phyloP scores from a whole-genome alignment of 2,797 vertebrate species.

The Odontamblyopus rebecca region DNA sequence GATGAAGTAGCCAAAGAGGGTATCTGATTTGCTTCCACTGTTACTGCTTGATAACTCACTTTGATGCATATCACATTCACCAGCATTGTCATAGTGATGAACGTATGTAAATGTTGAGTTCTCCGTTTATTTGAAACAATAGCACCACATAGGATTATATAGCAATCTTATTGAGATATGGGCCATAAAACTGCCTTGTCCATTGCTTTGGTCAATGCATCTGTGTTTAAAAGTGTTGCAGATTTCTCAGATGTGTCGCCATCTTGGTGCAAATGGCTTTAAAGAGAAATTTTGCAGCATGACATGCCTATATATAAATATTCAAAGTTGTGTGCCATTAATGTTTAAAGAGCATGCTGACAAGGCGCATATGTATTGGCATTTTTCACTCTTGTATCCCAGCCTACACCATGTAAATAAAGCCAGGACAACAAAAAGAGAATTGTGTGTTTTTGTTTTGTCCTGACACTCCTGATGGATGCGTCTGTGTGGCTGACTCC shows the following conservation, averaged over 20 bases:
- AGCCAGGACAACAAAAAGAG: constrained; percentile 52
- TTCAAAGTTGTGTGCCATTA: constrained; percentile 47
- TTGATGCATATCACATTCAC: constrained; percentile 30
- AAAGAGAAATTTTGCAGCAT: constrained; percentile 39
- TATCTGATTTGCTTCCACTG: constrained; percentile 12
- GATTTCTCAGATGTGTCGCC: constrained; percentile 13
- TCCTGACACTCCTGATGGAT: constrained; percentile 66
- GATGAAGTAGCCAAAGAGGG: constrained; percentile 2
- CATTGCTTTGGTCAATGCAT: constrained; percentile 50
- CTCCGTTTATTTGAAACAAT: constrained; percentile 30
- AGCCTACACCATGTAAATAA: constrained; percentile 62
- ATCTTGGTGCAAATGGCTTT: constrained; percentile 14
- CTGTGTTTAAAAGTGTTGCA: constrained; percentile 30
- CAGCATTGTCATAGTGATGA: constrained; percentile 31
- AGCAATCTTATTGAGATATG: constrained; percentile 37
- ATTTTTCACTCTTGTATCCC: constrained; percentile 45
- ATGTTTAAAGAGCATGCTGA: constrained; percentile 57
- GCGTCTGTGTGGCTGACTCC: constrained; percentile 15
- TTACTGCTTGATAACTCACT: constrained; percentile 24
- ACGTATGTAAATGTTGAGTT: constrained; percentile 25
- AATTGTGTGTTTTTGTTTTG: constrained; percentile 57
- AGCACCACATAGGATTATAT: constrained; percentile 6
- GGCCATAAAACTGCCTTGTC: constrained; percentile 42
- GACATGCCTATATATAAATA: constrained; percentile 36
- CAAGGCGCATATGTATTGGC: constrained; percentile 33